Conservation (phyloP, 2,797 vertebrate genomes). For the Pseudochirops cupreus region DNA sequence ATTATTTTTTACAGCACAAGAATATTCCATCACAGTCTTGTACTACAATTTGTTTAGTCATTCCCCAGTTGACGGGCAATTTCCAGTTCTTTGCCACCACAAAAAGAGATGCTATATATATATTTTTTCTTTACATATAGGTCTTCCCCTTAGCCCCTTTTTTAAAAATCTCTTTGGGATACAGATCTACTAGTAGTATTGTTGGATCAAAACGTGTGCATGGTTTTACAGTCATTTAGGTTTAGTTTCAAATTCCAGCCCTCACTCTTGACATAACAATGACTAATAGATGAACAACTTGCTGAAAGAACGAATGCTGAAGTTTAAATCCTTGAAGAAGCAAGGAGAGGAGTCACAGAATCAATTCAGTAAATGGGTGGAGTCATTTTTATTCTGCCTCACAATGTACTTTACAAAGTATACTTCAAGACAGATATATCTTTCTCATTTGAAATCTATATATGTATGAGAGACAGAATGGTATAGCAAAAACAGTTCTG, state of each 20-base stretch:
- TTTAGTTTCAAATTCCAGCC: neutral
- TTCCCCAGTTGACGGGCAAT: neutral
- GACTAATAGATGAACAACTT: neutral
- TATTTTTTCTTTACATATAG: neutral
- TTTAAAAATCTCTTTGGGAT: neutral
- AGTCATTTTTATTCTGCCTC: neutral
- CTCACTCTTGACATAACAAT: neutral
- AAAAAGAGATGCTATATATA: neutral
- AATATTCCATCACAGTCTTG: neutral
- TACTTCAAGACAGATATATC: neutral
- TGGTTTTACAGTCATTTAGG: too few species aligned
- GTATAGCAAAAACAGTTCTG: neutral
- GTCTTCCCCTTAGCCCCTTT: too few species aligned
- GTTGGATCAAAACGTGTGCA: too few species aligned
- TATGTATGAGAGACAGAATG: too few species aligned
- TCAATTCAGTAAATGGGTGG: neutral
- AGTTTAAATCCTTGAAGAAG: neutral
- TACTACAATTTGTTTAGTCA: neutral
- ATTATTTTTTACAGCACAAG: neutral
- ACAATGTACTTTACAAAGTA: neutral
- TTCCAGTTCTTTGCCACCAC: neutral
- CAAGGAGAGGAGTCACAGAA: neutral
- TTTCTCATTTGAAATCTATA: neutral
- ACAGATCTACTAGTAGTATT: neutral
- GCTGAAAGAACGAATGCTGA: neutral